A percentile compares a stretch with the other conserved stretches of the same genome.
Evolutionary conservation across 2,888 invertebrate genomes (phyloP).

Genomic region (Petrophora chlorosata): DNA sequence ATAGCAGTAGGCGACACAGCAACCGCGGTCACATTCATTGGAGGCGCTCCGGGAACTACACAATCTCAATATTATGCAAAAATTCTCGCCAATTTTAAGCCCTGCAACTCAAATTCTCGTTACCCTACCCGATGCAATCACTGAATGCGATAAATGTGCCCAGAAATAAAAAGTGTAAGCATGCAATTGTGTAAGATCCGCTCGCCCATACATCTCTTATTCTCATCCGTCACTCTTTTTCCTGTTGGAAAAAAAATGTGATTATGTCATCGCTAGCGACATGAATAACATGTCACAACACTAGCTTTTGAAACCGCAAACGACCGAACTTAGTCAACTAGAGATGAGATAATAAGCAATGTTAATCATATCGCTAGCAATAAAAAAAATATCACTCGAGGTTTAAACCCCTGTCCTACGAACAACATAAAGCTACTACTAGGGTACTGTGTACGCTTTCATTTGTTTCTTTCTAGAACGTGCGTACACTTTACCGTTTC

Average conservation of each 20-base stretch:
- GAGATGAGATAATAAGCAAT: neutral
- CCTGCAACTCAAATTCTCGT: slow-evolving; percentile 64
- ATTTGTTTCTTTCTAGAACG: slow-evolving; percentile 10
- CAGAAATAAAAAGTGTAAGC: slow-evolving; percentile 64
- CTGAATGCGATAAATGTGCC: slow-evolving; percentile 81
- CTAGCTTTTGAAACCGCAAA: neutral
- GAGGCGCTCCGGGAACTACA: slow-evolving; percentile 98
- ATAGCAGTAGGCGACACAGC: slow-evolving; percentile 95
- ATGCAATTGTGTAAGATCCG: slow-evolving; percentile 76
- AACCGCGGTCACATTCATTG: slow-evolving; percentile 95
- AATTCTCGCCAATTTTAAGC: slow-evolving; percentile 25
- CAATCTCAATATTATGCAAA: slow-evolving; percentile 61
- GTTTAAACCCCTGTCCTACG: slow-evolving; percentile 69
- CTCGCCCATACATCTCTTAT: slow-evolving; percentile 77
- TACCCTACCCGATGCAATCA: slow-evolving; percentile 74
- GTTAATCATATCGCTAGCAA: slow-evolving; percentile 43
- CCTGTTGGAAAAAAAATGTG: slow-evolving; percentile 65
- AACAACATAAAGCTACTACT: slow-evolving; percentile 83
- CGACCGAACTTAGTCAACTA: neutral
- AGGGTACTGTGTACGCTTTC: slow-evolving; percentile 66
- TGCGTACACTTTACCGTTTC: slow-evolving; percentile 76
- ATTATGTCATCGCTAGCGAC: slow-evolving; percentile 60
- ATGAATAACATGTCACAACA: slow-evolving; percentile 39
- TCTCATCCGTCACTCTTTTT: slow-evolving; percentile 69
- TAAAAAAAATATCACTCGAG: slow-evolving; percentile 54